These are phyloP conservation scores for Hemichromis elongatus DNA, from an alignment of 2,113 vertebrate genomes.

Conservation along the genomic window DNA sequence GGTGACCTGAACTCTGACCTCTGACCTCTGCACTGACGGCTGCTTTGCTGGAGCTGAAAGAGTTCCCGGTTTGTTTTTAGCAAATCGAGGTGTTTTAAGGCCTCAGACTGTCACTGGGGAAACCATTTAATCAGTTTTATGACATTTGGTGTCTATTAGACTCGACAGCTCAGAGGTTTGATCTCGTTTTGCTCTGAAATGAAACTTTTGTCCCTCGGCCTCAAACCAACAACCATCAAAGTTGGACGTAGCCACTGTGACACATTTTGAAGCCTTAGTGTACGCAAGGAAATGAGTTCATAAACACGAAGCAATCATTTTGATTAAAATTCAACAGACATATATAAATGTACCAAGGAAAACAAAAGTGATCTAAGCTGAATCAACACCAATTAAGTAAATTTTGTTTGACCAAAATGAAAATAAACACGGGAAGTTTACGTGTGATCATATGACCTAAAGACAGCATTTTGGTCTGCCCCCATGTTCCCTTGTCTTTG, in stretches of 20 bases:
- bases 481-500: not conserved
- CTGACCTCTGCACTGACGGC: not conserved
- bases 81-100: not conserved
- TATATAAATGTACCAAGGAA: not conserved
- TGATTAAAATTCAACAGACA: not conserved
- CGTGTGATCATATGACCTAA: not conserved
- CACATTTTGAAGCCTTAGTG: fast-evolving
- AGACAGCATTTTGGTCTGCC: not conserved
- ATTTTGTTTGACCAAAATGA: too few relatives aligned
- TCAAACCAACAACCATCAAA: not conserved
- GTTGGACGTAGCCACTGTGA: not conserved
- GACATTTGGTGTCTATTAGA: not conserved
- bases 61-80: not conserved
- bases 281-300: fast-evolving
- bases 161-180: not conserved
- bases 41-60: fast-evolving
- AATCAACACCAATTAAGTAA: too few relatives aligned
- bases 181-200: not conserved
- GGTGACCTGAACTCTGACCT: constrained; percentile 29
- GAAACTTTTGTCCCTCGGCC: not conserved
- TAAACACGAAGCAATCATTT: fast-evolving
- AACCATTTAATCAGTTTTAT: not conserved
- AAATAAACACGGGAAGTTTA: too few relatives aligned
- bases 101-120: fast-evolving
- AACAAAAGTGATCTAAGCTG: too few relatives aligned